Evolutionary conservation across 2,113 vertebrate species (phyloP), one percentile per base, ranked within the genome.

Genomic region (Podarcis muralis): DNA sequence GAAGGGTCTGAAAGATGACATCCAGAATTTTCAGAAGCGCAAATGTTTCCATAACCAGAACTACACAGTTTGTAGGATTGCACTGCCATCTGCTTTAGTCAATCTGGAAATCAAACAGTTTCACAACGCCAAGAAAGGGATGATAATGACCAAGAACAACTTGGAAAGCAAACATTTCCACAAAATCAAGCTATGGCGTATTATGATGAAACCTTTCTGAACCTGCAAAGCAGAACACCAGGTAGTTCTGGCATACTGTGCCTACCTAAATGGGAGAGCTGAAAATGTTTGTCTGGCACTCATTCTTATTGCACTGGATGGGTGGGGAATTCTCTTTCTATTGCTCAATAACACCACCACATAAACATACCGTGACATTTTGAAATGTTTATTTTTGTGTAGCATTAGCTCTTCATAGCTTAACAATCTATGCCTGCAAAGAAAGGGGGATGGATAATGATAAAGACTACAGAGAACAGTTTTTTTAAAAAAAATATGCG

Each of bases 401-500:
- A 75, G 82, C 62, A 74, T 59, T 65, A 25, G 7, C 53, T 20
- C 72, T 79, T 72, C 66, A 75, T 77, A 48, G 6, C 53, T 15
- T 59, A 86, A 32, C 48, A 65, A 74, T 53, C 59, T 48, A 68
- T 43, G 18, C 30, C 74, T 77, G 66, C 62, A 87, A 92, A 81
- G 35, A 74, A 35, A 74, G 4, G 7, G 4, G 59, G 18, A 62
- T 62, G 0, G 0, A 15, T 18, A 65, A 62, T 57, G 59, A 48
- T 25, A 53, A 88, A 59, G 30, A 8, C 84, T 83, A 3, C 1
- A 25, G 16, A 62, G 9, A 87, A 72, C 20, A 83, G 20, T 59
- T 85, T 11, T 75, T 30, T 71, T 83, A 74, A 77, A 13, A 86
- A 91, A 92, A 57, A 7, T 43, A 85, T 62, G 9, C 4, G 30